Conservation (phyloP, 2,797 vertebrate genomes). For the Coracias cyanogaster region DNA sequence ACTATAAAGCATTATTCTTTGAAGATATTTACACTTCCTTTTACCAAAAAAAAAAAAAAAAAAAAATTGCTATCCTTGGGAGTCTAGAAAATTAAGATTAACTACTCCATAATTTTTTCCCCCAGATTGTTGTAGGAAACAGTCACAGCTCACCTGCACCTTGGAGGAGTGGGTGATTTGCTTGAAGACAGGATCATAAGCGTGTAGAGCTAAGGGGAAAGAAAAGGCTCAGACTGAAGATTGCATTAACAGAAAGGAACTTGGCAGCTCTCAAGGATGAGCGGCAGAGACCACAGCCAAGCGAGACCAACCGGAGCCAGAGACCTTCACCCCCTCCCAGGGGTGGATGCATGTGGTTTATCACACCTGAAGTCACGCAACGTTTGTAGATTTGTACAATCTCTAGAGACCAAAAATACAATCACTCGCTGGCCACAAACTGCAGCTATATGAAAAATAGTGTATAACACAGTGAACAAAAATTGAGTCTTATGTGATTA, state of each 20-base stretch:
- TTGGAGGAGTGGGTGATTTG: slow-evolving; percentile 88
- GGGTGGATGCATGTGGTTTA: neutral
- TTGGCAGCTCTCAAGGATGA: neutral
- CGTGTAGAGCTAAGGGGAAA: slow-evolving; percentile 87
- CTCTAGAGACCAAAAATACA: neutral
- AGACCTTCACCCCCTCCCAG: neutral
- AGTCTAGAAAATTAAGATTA: neutral
- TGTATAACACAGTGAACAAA: neutral
- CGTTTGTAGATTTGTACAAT: neutral
- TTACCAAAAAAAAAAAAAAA: neutral
- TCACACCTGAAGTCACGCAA: neutral
- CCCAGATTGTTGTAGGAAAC: neutral
- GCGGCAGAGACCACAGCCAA: neutral
- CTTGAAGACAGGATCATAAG: slow-evolving; percentile 87
- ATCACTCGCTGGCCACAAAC: neutral
- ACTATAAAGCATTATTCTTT: neutral
- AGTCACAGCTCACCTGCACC: slow-evolving; percentile 86
- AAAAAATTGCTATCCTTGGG: neutral
- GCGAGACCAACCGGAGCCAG: neutral
- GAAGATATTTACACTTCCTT: neutral
- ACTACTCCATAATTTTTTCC: neutral
- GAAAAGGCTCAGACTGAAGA: neutral
- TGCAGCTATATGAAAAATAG: neutral
- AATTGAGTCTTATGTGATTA: neutral
- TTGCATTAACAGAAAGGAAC: neutral